Conservation (phyloP, 2,888 invertebrate genomes). For the Proisotoma minuta region DNA sequence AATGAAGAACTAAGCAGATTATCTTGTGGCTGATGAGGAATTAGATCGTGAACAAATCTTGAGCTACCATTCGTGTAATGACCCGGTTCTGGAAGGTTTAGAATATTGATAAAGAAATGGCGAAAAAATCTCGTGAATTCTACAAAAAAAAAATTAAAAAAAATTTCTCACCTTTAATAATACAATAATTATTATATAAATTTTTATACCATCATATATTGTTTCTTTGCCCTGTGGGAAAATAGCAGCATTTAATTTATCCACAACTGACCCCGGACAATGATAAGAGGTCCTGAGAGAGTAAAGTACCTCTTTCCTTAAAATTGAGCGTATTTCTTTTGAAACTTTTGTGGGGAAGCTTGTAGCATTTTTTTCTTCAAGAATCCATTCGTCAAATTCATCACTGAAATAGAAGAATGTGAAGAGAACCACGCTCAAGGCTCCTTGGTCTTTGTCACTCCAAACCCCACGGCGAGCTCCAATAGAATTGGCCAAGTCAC, state of each 20-base stretch:
- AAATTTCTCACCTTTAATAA: too few relatives aligned
- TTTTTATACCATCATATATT: too few relatives aligned
- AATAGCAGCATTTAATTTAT: too few relatives aligned
- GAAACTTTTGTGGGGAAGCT: background rate
- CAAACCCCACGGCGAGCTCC: constrained; percentile 28
- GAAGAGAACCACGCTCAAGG: constrained; percentile 22
- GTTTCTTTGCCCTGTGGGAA: too few relatives aligned
- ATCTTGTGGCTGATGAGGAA: background rate
- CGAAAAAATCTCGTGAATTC: constrained; percentile 16
- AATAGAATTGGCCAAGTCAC: constrained; percentile 27
- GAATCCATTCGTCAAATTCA: constrained; percentile 22
- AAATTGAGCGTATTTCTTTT: constrained; percentile 4
- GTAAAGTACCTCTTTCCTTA: constrained; percentile 31
- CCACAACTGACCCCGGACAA: constrained; percentile 22
- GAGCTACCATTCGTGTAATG: constrained; percentile 6
- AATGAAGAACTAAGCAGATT: background rate
- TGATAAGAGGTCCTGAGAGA: constrained; percentile 28
- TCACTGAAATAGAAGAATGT: constrained; percentile 32
- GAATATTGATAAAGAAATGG: constrained; percentile 19
- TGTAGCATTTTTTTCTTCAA: constrained; percentile 3
- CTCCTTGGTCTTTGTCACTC: constrained; percentile 3
- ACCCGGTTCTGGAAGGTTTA: background rate
- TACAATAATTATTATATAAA: too few relatives aligned
- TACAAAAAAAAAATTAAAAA: constrained; percentile 3
- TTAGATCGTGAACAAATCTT: background rate